Evolutionary conservation across 2,113 vertebrate genomes (phyloP), one percentile per base, ranked within the genome.

Genomic region (Puntigrus tetrazona): DNA sequence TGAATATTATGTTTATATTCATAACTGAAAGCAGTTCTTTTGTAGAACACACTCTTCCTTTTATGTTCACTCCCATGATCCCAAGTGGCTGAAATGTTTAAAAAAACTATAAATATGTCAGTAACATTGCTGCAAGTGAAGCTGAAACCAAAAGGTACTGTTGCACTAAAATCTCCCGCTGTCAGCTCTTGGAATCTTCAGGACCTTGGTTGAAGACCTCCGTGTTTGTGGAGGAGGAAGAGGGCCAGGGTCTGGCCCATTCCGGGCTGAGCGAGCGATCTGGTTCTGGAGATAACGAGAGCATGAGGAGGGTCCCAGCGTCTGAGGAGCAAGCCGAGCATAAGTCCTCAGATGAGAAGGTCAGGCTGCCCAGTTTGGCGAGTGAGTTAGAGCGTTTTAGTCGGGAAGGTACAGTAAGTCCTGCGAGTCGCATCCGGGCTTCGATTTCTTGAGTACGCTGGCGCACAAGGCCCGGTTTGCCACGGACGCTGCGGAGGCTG

Each of bases 371-470:
- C 1, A 99, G 94, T 92, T 99, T 99, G 93, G 98, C 97, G 0
- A 99, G 95, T 0, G 98, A 99, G 84, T 98, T 97, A 85, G 98
- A 99, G 27, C 97, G 94, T 82, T 99, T 99, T 69, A 99, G 95
- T 0, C 93, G 94, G 0, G 98, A 98, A 0, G 97, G 95, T 67
- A 98, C 91, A 0, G 98, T 99, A 22, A 98, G 93, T 69, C 97
- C 98, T 0, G 98, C 97, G 74, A 99, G 92, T 52, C 94, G 94
- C 90, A 98, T 94, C 73, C 95, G 93, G 4, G 96, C 95, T 92
- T 99, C 98, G 0, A 99, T 99, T 83, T 99, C 97, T 92, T 98
- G 97, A 0, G 97, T 95, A 25, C 97, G 92, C 91, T 98, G 97
- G 81, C 96, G 96, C 45, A 99, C 97, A 22, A 99, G 94, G 16